Evolutionary conservation across 2,888 invertebrate species (phyloP).

Genomic region (Chrysina gloriosa): DNA sequence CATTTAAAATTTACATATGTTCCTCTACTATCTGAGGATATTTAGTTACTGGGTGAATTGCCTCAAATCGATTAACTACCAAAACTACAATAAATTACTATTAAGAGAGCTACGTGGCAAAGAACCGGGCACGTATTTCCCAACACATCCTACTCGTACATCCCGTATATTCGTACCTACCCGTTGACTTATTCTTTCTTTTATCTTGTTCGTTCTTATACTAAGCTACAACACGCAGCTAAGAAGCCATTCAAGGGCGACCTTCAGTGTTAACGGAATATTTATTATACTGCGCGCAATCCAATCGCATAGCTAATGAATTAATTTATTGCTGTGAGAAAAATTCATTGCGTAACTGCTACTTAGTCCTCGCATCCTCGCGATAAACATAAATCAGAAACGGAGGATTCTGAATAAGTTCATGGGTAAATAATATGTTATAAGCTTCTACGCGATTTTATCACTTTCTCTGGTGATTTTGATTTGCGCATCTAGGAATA

Average conservation of each 20-base stretch:
- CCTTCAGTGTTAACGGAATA: constrained; percentile 12
- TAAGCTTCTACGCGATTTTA: too few species aligned
- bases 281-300: constrained; percentile 11
- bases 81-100: constrained; percentile 48
- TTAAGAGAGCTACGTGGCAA: constrained; percentile 43
- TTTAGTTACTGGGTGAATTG: constrained; percentile 41
- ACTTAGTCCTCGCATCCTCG: too few species aligned
- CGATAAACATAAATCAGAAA: too few species aligned
- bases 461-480: too few species aligned
- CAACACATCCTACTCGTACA: neutral
- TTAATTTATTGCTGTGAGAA: constrained; percentile 15
- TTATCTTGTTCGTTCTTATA: neutral
- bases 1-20: constrained; percentile 58
- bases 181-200: constrained; percentile 9
- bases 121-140: constrained; percentile 19
- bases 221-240: neutral
- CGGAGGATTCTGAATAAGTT: too few species aligned
- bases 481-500: too few species aligned
- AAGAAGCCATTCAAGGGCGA: constrained; percentile 7
- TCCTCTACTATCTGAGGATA: constrained; percentile 45
- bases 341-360: neutral
- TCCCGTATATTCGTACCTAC: neutral
- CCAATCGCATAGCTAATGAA: constrained; percentile 8
- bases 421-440: too few species aligned
- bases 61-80: constrained; percentile 39